A percentile compares a stretch with the other conserved stretches of the same genome.
Conservation (phyloP, 2,113 vertebrate species). For the Sorex araneus region DNA sequence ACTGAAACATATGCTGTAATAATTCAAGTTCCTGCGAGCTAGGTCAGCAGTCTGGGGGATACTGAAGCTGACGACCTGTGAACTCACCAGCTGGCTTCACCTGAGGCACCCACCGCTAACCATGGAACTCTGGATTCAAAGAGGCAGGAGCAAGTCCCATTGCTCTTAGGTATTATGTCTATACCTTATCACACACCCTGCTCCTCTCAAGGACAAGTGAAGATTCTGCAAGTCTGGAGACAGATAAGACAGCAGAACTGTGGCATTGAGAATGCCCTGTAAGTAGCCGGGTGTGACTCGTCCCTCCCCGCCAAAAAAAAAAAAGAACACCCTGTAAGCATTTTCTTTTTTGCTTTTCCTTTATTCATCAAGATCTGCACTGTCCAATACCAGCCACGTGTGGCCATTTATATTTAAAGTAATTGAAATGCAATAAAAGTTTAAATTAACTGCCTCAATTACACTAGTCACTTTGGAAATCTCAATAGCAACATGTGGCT, state of each 20-base stretch:
- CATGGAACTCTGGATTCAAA: neutral
- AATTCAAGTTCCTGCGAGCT: slow-evolving; percentile 57
- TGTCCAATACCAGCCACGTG: neutral
- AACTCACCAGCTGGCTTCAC: neutral
- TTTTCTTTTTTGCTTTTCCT: neutral
- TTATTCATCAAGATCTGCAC: neutral
- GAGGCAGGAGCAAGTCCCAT: neutral
- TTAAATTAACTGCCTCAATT: slow-evolving; percentile 8
- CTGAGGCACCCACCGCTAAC: neutral
- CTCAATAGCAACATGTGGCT: neutral
- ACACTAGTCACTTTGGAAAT: neutral
- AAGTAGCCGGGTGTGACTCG: too few relatives aligned
- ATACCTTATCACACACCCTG: neutral
- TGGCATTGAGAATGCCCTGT: neutral
- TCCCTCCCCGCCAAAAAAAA: too few relatives aligned
- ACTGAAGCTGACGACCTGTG: neutral
- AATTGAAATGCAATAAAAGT: slow-evolving; percentile 21
- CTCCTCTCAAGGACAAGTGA: neutral
- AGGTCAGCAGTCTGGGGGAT: slow-evolving; percentile 1
- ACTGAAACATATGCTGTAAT: slow-evolving; percentile 66
- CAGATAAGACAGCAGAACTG: neutral
- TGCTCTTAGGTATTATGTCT: neutral
- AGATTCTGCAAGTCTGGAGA: neutral
- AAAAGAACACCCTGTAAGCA: too few relatives aligned
- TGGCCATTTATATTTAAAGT: neutral